Evolutionary conservation across 2,888 invertebrate genomes (phyloP).

Genomic region (Drosophila longiperda): DNA sequence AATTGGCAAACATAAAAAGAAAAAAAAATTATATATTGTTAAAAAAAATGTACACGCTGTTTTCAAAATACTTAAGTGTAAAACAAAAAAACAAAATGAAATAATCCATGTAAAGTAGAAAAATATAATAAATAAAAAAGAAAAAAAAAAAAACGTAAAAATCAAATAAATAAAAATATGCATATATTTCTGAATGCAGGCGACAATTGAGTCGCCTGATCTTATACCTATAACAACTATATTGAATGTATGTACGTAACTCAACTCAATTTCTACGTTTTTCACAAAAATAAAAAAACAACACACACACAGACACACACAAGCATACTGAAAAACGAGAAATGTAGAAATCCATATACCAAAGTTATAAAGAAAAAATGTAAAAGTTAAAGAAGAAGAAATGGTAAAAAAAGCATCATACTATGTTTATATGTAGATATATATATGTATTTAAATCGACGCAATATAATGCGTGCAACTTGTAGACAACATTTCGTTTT

Average conservation of each 20-base stretch:
- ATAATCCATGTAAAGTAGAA: conserved; percentile 69
- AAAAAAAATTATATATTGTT: conserved; percentile 62
- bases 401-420: conserved; percentile 50
- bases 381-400: conserved; percentile 42
- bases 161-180: conserved; percentile 29
- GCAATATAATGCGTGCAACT: conserved; percentile 64
- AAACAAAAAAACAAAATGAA: conserved; percentile 40
- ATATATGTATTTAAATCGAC: conserved; percentile 60
- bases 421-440: conserved; percentile 79
- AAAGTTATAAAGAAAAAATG: conserved; percentile 74
- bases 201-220: conserved; percentile 23
- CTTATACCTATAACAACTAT: conserved; percentile 56
- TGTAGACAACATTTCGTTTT: conserved; percentile 73
- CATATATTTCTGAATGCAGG: conserved; percentile 47
- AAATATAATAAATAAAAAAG: conserved; percentile 45
- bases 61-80: conserved; percentile 51
- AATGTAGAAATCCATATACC: conserved; percentile 82
- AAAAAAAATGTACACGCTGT: conserved; percentile 50
- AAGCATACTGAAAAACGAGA: conserved; percentile 34
- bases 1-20: conserved; percentile 62
- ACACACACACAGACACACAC: conserved; percentile 28
- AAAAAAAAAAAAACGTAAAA: conserved; percentile 26
- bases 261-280: conserved; percentile 70
- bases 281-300: conserved; percentile 19
- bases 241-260: conserved; percentile 77